These are phyloP conservation scores for Tor tambroides DNA, from an alignment of 2,113 vertebrate species.

Conservation along the genomic window DNA sequence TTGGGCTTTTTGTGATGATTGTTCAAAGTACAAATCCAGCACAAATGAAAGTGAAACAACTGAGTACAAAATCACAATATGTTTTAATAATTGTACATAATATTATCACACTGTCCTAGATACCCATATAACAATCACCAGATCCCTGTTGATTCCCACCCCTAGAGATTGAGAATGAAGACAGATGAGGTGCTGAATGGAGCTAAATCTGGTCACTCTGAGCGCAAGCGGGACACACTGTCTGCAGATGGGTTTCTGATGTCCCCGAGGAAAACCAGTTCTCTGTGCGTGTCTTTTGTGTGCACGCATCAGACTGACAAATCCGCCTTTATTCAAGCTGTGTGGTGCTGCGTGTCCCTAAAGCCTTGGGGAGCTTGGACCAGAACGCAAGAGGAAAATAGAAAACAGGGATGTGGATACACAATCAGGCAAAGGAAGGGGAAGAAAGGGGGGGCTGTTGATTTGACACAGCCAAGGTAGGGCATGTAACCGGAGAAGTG, in stretches of 20 bases:
- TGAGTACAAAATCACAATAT: neutral
- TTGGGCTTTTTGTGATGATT: neutral
- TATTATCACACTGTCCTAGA: neutral
- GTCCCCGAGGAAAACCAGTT: neutral
- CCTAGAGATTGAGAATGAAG: neutral
- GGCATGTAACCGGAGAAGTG: slow-evolving; percentile 85
- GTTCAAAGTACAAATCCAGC: neutral
- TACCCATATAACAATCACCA: neutral
- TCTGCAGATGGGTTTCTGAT: neutral
- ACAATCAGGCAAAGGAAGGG: slow-evolving; percentile 31
- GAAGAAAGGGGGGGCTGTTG: slow-evolving; percentile 70
- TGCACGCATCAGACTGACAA: slow-evolving; percentile 24
- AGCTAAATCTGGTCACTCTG: neutral
- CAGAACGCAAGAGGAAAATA: neutral
- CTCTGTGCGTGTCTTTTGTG: slow-evolving; percentile 21
- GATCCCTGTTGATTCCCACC: neutral
- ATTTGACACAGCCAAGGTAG: slow-evolving; percentile 85
- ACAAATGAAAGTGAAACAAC: neutral
- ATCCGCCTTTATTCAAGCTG: slow-evolving; percentile 24
- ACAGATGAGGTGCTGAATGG: neutral
- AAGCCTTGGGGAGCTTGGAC: neutral
- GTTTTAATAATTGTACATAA: neutral
- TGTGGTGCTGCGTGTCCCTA: slow-evolving; percentile 10
- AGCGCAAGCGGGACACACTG: neutral
- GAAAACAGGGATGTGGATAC: neutral